phyloP scores from a whole-genome alignment of 2,888 invertebrate genomes.

The Drosophila pegasa region DNA sequence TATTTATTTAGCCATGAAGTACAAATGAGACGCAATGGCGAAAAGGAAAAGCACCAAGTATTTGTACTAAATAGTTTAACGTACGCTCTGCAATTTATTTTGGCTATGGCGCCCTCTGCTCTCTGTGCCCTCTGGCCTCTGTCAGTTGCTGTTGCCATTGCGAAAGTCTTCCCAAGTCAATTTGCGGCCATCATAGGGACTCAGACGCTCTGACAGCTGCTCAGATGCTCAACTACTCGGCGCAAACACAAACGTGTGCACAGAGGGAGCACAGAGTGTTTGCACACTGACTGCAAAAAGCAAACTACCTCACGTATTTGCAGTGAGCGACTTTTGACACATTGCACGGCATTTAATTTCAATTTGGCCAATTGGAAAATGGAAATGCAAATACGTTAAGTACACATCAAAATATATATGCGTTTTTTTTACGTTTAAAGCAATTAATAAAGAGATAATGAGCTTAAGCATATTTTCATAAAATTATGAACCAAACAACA shows the following conservation, averaged over 20 bases:
- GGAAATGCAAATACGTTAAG: slow-evolving; percentile 15
- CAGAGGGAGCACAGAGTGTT: neutral
- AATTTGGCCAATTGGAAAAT: slow-evolving; percentile 46
- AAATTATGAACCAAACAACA: slow-evolving; percentile 37
- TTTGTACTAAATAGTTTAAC: slow-evolving; percentile 74
- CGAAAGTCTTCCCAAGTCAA: slow-evolving; percentile 63
- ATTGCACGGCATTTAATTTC: slow-evolving; percentile 58
- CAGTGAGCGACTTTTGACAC: slow-evolving; percentile 30
- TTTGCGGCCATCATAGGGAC: slow-evolving; percentile 51
- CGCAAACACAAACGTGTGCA: slow-evolving; percentile 35
- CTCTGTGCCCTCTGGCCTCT: neutral
- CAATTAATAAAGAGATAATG: slow-evolving; percentile 63
- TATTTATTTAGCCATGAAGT: slow-evolving; percentile 67
- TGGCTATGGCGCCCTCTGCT: slow-evolving; percentile 17
- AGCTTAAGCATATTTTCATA: slow-evolving; percentile 54
- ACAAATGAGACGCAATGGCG: slow-evolving; percentile 57
- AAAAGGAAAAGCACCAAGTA: slow-evolving; percentile 41
- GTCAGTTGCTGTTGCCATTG: slow-evolving; percentile 5
- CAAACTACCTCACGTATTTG: slow-evolving; percentile 21
- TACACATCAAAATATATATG: neutral
- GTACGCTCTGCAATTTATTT: slow-evolving; percentile 57
- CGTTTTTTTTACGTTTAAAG: slow-evolving; percentile 41
- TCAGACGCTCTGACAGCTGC: slow-evolving; percentile 21
- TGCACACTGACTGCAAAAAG: slow-evolving; percentile 46
- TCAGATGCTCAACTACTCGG: slow-evolving; percentile 31